Base-by-base conservation (phyloP, 2,888 invertebrate species). In the Chydorus sphaericus region DNA sequence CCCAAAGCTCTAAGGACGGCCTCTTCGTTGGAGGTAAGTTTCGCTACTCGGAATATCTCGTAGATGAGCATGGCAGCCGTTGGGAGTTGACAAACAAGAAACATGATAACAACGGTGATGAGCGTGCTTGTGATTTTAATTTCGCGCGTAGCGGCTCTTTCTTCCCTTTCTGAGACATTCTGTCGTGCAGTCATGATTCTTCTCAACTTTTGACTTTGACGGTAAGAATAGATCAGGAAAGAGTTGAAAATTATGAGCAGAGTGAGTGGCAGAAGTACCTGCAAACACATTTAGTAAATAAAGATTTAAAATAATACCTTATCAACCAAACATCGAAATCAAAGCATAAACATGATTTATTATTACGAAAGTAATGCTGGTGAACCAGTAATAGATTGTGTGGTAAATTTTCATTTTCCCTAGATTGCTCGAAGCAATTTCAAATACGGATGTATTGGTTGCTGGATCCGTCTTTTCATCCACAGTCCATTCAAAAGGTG, bases 121-220 rank as follows among this genome's bases (percentile, higher is more conserved):
- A 86, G 70, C 66, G 84, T 83, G 37, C 83, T 74, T 3, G 86
- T 87, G 59, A 85, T 83, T 60, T 82, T 76, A 65, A 82, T 81
- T 65, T 82, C 81, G 65, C 81, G 80, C 3, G 74, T 53, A 10
- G 48, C 29, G 16, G 10, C 16, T 8, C 39, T 23, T 16, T 39
- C 39, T 20, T 30, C 48, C 29, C 48, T 31, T 48, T 58, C 58
- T 5, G 29, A 20, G 6, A 23, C 7, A 18, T 37, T 56, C 14
- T 55, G 37, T n/a, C n/a, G n/a, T n/a, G n/a, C n/a, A 11, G 80
- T 81, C 74, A 80, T 75, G 54, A 71, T 70, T 52, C 75, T 72
- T 18, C 79, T 68, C 60, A 73, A 67, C 31, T 67, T 70, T 60
- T 75, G 75, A 7, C 79, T 80, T 55, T 71, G 70, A 59, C 77